Evolutionary conservation across 2,113 vertebrate species (phyloP).

Genomic region (Galemys pyrenaicus): DNA sequence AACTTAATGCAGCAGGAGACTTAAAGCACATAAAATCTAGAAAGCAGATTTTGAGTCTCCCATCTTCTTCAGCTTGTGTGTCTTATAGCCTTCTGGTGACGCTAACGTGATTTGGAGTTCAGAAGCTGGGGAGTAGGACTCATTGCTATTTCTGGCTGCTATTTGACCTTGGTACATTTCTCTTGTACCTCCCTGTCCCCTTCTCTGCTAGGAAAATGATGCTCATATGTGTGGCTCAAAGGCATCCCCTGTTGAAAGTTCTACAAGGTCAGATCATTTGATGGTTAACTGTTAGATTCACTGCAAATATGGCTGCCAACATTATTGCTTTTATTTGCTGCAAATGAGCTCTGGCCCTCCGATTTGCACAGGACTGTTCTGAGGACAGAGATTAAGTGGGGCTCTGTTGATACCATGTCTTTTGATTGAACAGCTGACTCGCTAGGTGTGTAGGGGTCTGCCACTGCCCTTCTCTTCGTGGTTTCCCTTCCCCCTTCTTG

Average conservation of each 20-base stretch:
- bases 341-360: conserved; percentile 52
- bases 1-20: background rate
- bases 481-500: background rate
- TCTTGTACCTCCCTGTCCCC: background rate
- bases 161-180: background rate
- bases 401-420: conserved; percentile 1
- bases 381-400: conserved; percentile 64
- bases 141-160: conserved; percentile 38
- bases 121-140: background rate
- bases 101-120: conserved; percentile 8
- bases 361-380: conserved; percentile 26
- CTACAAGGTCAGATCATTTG: conserved; percentile 47
- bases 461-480: background rate
- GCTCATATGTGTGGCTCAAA: background rate
- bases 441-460: background rate
- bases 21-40: background rate
- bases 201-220: conserved; percentile 39
- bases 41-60: background rate
- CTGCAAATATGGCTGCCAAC: conserved; percentile 49
- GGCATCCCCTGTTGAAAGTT: conserved; percentile 25
- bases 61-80: background rate
- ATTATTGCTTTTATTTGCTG: conserved; percentile 57
- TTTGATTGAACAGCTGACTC: conserved; percentile 31
- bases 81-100: background rate
- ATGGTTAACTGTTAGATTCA: conserved; percentile 49